These are phyloP conservation scores for Myiozetetes cayanensis DNA, from an alignment of 2,113 vertebrate species.

Conservation along the genomic window DNA sequence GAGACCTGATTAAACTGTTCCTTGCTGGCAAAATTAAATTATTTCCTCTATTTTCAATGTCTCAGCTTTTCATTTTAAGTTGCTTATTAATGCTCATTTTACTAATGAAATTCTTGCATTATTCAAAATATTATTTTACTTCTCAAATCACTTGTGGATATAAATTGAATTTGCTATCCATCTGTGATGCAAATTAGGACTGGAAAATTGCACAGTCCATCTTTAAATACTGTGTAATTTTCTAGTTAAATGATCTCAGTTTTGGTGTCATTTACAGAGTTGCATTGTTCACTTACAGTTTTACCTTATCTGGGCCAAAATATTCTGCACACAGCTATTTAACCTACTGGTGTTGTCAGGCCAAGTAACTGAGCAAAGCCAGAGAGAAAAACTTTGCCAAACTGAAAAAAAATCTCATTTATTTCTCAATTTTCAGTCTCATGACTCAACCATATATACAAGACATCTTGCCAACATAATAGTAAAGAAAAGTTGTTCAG, in stretches of 20 bases:
- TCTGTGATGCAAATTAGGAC: background rate
- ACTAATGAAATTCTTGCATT: background rate
- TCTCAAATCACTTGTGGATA: background rate
- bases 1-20: background rate
- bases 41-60: background rate
- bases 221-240: background rate
- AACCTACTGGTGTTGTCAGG: background rate
- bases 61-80: background rate
- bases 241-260: background rate
- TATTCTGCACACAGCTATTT: background rate
- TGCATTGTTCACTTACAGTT: background rate
- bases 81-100: background rate
- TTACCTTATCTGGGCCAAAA: background rate
- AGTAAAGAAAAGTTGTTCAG: background rate
- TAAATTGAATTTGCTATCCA: background rate
- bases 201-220: background rate
- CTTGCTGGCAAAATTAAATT: background rate
- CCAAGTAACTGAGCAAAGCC: background rate
- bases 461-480: background rate
- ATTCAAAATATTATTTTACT: background rate
- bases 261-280: background rate
- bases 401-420: background rate
- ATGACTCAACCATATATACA: background rate
- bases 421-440: background rate
- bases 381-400: background rate